Evolutionary conservation across 2,888 invertebrate genomes (phyloP).

Genomic region (Philopedon plagiatum): DNA sequence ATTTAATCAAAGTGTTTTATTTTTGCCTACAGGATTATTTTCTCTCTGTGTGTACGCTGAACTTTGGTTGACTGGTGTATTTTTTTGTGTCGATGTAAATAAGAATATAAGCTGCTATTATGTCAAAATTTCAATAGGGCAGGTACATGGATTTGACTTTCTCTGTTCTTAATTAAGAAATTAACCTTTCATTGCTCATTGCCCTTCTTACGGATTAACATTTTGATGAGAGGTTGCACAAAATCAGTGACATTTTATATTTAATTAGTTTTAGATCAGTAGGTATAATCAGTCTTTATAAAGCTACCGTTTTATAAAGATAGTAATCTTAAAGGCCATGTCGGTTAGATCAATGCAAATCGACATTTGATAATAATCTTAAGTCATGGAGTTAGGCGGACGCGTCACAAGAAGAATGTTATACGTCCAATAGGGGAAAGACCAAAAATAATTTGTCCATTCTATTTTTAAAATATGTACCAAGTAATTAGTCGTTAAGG

Average conservation of each 20-base stretch:
- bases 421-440: too few species aligned
- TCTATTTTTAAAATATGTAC: too few species aligned
- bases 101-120: too few species aligned
- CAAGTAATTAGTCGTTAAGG: too few species aligned
- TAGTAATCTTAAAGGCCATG: conserved; percentile 5
- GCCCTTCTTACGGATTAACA: conserved; percentile 10
- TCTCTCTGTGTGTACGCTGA: too few species aligned
- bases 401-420: background rate
- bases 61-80: too few species aligned
- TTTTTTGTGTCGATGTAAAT: too few species aligned
- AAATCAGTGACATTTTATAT: conserved; percentile 26
- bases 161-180: background rate
- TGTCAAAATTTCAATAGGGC: background rate
- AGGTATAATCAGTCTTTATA: conserved; percentile 21
- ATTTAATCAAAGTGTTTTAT: too few species aligned
- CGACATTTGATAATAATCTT: conserved; percentile 10
- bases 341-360: conserved; percentile 10
- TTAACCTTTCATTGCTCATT: conserved; percentile 12
- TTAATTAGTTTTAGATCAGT: conserved; percentile 28
- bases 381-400: background rate
- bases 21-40: too few species aligned
- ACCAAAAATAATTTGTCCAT: too few species aligned
- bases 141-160: background rate
- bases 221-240: conserved; percentile 12
- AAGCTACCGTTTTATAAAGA: conserved; percentile 18